Percentiles rank a stretch among this genome's conserved stretches.
Evolutionary conservation across 1,140 invertebrate genomes (phyloP).

Genomic region (Dinothrombium tinctorium): DNA sequence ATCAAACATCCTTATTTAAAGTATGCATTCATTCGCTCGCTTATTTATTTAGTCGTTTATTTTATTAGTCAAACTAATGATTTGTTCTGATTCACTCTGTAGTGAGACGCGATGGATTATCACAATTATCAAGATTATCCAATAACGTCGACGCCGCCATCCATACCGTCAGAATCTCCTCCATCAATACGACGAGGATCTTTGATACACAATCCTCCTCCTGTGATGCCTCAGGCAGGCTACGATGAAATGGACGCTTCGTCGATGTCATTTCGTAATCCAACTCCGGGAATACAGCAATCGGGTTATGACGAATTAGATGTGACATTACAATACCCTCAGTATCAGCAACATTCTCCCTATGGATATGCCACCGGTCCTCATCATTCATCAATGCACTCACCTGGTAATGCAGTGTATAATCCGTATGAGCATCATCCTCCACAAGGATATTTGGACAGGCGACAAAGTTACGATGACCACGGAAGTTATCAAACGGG

Average conservation of each 20-base stretch:
- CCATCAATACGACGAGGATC: conserved; percentile 21
- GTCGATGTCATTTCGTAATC: not conserved
- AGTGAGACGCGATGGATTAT: no score
- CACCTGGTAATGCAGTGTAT: conserved; percentile 10
- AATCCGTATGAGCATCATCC: conserved; percentile 13
- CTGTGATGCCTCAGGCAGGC: conserved; percentile 18
- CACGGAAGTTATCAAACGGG: conserved; percentile 7
- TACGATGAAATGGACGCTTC: no score
- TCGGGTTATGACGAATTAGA: conserved; percentile 39
- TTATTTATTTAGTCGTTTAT: no score
- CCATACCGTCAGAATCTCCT: conserved; percentile 28
- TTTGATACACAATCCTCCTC: conserved; percentile 8
- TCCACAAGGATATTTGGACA: conserved; percentile 17
- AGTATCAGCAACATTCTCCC: conserved; percentile 6
- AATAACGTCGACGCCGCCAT: conserved; percentile 9
- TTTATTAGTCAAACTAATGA: no score
- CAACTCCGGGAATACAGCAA: conserved; percentile 24
- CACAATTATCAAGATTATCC: conserved; percentile 12
- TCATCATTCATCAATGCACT: conserved; percentile 6
- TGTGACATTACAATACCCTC: conserved; percentile 18
- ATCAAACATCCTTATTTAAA: no score
- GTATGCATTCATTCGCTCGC: no score
- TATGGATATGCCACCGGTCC: conserved; percentile 12
- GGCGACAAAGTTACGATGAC: conserved; percentile 16
- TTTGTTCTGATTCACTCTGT: no score